Conservation (phyloP, 1,140 invertebrate species). For the Harpegnathos saltator region DNA sequence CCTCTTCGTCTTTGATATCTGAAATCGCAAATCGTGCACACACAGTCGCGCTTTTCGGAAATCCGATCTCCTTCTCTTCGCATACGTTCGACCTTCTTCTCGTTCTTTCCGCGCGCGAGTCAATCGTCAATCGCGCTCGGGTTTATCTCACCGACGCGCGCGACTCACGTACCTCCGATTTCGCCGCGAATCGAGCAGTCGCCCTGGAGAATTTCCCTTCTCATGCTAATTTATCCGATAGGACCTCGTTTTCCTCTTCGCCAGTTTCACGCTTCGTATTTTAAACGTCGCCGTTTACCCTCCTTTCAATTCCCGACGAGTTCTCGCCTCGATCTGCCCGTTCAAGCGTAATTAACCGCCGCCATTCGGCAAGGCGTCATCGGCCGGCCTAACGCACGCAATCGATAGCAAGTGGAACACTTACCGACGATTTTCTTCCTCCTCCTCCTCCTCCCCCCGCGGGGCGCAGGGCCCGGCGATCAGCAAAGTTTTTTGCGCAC, state of each 20-base stretch:
- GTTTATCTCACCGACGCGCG: background rate
- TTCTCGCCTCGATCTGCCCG: background rate
- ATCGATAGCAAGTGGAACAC: slow-evolving; percentile 71
- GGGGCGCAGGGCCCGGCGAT: slow-evolving; percentile 67
- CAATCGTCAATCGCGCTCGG: background rate
- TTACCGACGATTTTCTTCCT: slow-evolving; percentile 71
- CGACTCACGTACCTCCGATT: background rate
- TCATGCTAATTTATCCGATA: too few species aligned
- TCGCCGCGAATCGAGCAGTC: background rate
- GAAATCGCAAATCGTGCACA: slow-evolving; percentile 33
- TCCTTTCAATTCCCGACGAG: background rate
- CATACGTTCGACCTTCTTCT: background rate
- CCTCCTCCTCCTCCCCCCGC: slow-evolving; percentile 36
- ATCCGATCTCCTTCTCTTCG: background rate
- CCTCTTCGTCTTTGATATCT: background rate
- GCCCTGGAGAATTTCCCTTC: too few species aligned
- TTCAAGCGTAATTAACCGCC: slow-evolving; percentile 23
- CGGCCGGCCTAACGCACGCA: slow-evolving; percentile 51
- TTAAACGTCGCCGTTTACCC: background rate
- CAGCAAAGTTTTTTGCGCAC: slow-evolving; percentile 74
- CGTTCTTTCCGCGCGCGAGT: background rate
- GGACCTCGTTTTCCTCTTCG: too few species aligned
- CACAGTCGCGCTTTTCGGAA: background rate
- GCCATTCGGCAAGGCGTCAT: slow-evolving; percentile 48
- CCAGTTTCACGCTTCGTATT: too few species aligned